Conservation (phyloP, 2,888 invertebrate species). For the Drosophila peninsularis region DNA sequence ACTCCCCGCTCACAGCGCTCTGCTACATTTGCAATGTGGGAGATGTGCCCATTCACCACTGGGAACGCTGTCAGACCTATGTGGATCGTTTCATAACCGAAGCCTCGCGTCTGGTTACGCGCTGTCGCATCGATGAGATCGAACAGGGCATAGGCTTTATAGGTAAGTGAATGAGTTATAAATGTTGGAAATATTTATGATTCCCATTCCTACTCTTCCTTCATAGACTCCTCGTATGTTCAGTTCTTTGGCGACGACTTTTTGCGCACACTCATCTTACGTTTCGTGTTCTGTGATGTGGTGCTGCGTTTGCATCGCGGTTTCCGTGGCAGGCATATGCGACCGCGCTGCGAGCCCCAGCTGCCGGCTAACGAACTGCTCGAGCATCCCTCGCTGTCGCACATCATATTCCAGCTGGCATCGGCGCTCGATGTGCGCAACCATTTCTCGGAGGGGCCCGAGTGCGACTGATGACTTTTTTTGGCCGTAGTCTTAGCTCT, state of each 20-base stretch:
- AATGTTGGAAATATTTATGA: background rate
- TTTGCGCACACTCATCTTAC: conserved; percentile 92
- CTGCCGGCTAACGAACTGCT: conserved; percentile 94
- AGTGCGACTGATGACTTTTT: conserved; percentile 85
- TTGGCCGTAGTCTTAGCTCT: conserved; percentile 69
- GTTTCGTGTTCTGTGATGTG: conserved; percentile 97
- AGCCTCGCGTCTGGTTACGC: conserved; percentile 92
- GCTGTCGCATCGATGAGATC: conserved; percentile 91
- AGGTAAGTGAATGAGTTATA: conserved; percentile 64
- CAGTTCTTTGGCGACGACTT: conserved; percentile 98
- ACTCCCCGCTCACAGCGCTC: conserved; percentile 96
- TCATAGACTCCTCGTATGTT: conserved; percentile 88
- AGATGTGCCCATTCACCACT: conserved; percentile 92
- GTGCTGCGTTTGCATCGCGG: conserved; percentile 94
- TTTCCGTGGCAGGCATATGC: conserved; percentile 92
- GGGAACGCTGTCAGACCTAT: conserved; percentile 95
- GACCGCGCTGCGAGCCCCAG: conserved; percentile 93
- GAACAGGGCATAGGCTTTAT: conserved; percentile 85
- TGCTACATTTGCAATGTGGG: conserved; percentile 96
- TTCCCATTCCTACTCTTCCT: conserved; percentile 9
- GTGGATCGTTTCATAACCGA: conserved; percentile 95
- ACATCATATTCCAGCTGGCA: conserved; percentile 93
- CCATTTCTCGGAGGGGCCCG: conserved; percentile 85
- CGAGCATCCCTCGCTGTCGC: conserved; percentile 92
- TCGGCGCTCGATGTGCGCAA: conserved; percentile 92